Conservation (phyloP, 2,888 invertebrate genomes). For the Beris morrisii region DNA sequence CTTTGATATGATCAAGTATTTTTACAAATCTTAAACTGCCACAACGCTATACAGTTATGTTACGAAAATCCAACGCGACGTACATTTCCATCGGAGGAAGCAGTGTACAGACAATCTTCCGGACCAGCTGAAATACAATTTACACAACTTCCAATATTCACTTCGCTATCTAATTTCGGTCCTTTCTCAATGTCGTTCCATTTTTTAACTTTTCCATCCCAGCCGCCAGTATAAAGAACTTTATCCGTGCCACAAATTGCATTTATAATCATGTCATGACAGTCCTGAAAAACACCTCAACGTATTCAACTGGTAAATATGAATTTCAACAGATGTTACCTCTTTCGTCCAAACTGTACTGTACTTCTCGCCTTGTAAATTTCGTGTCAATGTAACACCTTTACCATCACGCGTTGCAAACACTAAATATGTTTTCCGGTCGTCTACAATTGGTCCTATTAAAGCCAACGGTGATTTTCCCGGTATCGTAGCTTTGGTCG, state of each 20-base stretch:
- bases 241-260: slow-evolving; percentile 49
- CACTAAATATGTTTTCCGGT: slow-evolving; percentile 48
- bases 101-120: slow-evolving; percentile 47
- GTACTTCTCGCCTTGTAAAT: slow-evolving; percentile 48
- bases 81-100: slow-evolving; percentile 49
- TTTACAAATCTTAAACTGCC: no score
- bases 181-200: slow-evolving; percentile 48
- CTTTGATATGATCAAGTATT: no score
- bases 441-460: slow-evolving; percentile 48
- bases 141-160: slow-evolving; percentile 49
- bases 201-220: slow-evolving; percentile 54
- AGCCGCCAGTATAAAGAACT: slow-evolving; percentile 52
- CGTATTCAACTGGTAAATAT: background rate
- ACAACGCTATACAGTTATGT: background rate
- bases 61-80: slow-evolving; percentile 46
- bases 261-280: slow-evolving; percentile 55
- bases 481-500: slow-evolving; percentile 51
- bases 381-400: slow-evolving; percentile 45
- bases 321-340: slow-evolving; percentile 11
- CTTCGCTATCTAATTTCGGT: slow-evolving; percentile 48
- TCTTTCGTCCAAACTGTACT: slow-evolving; percentile 46
- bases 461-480: slow-evolving; percentile 53
- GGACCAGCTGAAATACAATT: slow-evolving; percentile 49
- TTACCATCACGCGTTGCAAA: slow-evolving; percentile 52
- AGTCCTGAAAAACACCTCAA: slow-evolving; percentile 44